These are phyloP conservation scores for Spicauda simplicius DNA, from an alignment of 2,888 invertebrate species.

Conservation along the genomic window DNA sequence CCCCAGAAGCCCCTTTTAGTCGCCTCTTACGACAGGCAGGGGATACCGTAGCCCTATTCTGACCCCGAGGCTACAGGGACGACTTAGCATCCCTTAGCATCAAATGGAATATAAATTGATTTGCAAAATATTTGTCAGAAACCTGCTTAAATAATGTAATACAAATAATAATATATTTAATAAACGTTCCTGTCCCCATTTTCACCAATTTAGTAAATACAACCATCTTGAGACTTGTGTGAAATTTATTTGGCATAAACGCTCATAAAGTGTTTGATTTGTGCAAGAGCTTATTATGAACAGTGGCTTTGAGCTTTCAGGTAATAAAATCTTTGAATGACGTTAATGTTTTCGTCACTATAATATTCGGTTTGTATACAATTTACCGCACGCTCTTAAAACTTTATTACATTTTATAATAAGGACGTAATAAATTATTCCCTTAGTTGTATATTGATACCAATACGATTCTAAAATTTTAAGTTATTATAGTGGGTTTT, in stretches of 20 bases:
- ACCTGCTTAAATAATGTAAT: background rate
- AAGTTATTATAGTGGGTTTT: too few relatives aligned
- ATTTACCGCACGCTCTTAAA: background rate
- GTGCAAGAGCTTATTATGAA: constrained; percentile 66
- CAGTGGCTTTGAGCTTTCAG: constrained; percentile 62
- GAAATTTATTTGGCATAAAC: constrained; percentile 69
- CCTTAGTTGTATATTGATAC: background rate
- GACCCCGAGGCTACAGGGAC: too few relatives aligned
- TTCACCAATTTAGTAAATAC: constrained; percentile 50
- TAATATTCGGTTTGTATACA: constrained; percentile 49
- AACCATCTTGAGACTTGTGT: constrained; percentile 47
- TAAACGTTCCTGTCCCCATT: constrained; percentile 47
- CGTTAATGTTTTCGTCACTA: constrained; percentile 59
- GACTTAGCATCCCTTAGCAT: too few relatives aligned
- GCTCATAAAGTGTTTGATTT: constrained; percentile 72
- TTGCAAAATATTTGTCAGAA: background rate
- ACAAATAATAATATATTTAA: background rate
- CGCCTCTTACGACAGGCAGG: too few relatives aligned
- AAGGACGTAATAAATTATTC: background rate
- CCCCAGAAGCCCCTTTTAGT: too few relatives aligned
- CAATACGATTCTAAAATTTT: background rate
- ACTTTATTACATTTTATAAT: constrained; percentile 11
- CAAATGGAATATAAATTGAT: too few relatives aligned
- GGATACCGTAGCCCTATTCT: too few relatives aligned
- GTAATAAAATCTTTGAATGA: constrained; percentile 73